Evolutionary conservation across 2,113 vertebrate genomes (phyloP), one percentile per base, ranked within the genome.

Genomic region (Platichthys flesus): DNA sequence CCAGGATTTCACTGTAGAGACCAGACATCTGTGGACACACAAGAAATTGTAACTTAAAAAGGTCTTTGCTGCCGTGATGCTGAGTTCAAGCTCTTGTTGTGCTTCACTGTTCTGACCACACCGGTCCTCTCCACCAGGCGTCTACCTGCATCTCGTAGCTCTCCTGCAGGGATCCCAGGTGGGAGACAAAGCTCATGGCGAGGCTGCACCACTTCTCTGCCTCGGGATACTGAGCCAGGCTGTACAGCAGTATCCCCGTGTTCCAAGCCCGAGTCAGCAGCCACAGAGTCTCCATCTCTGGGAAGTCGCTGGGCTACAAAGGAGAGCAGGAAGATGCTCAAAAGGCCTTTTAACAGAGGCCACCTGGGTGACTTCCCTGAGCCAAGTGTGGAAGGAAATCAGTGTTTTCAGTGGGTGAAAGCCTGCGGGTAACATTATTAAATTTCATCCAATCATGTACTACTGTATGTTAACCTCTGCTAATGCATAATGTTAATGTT

Each of bases 201-300:
- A 98, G 79, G 31, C 91, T 86, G 10, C 96, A 98, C 97, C 97
- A 99, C 80, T 91, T 95, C 89, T 97, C 95, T 2, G 96, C 94
- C 76, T 94, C 94, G 0, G 84, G 67, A 59, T 95, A 97, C 87
- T 94, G 96, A 6, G 87, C 88, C 71, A 84, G 62, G 16, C 91
- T 94, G 75, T 95, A 97, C 69, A 97, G 93, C 87, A 94, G 75
- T 77, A 98, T 93, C 58, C 96, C 97, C 12, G 91, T 95, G 79
- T 98, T 98, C 97, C 97, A 99, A 20, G 96, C 95, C 71, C 94
- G 94, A 63, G 94, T 96, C 94, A 99, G 95, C 86, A 99, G 71
- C 97, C 96, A 98, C 85, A 97, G 87, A 73, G 94, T 91, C 90
- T 98, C 96, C 72, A 88, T 77, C 90, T 98, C 95, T 68, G 97